Evolutionary conservation across 1,140 invertebrate genomes (phyloP).

Genomic region (Teleopsis dalmanni): DNA sequence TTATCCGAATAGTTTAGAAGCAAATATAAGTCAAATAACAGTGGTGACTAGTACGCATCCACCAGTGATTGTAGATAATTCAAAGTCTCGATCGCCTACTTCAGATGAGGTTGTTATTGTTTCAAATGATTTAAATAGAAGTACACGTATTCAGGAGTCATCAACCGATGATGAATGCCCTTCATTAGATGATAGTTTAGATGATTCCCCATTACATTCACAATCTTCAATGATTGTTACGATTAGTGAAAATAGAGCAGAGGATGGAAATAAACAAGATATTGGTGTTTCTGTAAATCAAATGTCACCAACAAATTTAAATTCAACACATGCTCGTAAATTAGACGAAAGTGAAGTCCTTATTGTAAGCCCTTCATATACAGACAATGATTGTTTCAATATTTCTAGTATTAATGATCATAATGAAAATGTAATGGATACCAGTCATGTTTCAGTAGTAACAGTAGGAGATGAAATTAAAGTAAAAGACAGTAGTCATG

Average conservation of each 20-base stretch:
- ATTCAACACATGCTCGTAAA: constrained; percentile 41
- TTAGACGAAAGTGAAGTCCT: constrained; percentile 75
- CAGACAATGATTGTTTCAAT: constrained; percentile 39
- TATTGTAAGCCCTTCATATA: constrained; percentile 61
- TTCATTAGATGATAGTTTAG: constrained; percentile 67
- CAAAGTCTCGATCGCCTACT: constrained; percentile 10
- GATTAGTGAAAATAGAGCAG: constrained; percentile 19
- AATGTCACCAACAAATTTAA: constrained; percentile 25
- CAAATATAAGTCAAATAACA: constrained; percentile 66
- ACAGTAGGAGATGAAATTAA: constrained; percentile 74
- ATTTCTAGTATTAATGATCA: constrained; percentile 38
- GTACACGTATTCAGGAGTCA: constrained; percentile 52
- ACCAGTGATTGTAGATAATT: constrained; percentile 59
- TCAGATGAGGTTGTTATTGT: constrained; percentile 46
- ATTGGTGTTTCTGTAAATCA: not conserved
- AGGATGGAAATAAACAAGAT: constrained; percentile 2
- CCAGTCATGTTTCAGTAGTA: constrained; percentile 83
- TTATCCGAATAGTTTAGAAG: constrained; percentile 60
- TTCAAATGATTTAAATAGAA: constrained; percentile 45
- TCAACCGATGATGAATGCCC: constrained; percentile 66
- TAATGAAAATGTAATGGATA: constrained; percentile 49
- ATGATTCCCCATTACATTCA: constrained; percentile 48
- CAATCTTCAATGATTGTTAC: constrained; percentile 39
- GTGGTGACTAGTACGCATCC: constrained; percentile 74
- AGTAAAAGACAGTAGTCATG: constrained; percentile 57